Percentiles rank a stretch among this genome's conserved stretches.
phyloP scores from a whole-genome alignment of 30 jellyfish, hydroid and myxozoan species.

The Morbakka virulenta region DNA sequence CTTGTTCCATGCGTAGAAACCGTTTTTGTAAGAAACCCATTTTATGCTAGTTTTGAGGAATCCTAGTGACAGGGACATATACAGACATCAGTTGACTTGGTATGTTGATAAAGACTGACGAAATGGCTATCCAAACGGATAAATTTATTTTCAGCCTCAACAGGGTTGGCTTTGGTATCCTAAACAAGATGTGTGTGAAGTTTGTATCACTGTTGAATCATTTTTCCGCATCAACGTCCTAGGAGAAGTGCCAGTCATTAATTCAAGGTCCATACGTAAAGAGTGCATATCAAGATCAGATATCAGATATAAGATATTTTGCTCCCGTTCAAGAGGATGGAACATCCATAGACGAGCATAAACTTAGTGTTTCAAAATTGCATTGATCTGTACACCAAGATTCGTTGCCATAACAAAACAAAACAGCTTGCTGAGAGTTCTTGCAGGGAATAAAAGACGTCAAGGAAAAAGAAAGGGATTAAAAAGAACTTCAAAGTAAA shows the following conservation, averaged over 20 bases:
- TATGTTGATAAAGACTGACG: conserved; percentile 11
- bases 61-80: conserved; percentile 2
- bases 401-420: conserved; percentile 6
- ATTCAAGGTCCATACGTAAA: not conserved
- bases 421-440: conserved; percentile 16
- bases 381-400: conserved; percentile 8
- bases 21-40: not conserved
- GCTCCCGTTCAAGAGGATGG: conserved; percentile 38
- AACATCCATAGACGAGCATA: not conserved
- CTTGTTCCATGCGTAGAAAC: not conserved
- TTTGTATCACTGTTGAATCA: too few relatives aligned
- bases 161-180: conserved; percentile 52
- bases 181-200: too few relatives aligned
- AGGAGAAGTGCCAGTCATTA: not conserved
- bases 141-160: conserved; percentile 17
- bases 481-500: not conserved
- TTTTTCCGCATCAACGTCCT: not conserved
- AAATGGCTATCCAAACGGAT: not conserved
- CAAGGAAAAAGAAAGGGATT: not conserved
- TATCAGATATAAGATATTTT: conserved; percentile 11
- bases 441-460: not conserved
- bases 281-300: conserved; percentile 28
- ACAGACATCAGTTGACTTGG: not conserved
- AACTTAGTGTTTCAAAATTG: not conserved
- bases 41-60: conserved; percentile 18